Conservation (phyloP, 2,113 vertebrate genomes). For the Catharus minimus region DNA sequence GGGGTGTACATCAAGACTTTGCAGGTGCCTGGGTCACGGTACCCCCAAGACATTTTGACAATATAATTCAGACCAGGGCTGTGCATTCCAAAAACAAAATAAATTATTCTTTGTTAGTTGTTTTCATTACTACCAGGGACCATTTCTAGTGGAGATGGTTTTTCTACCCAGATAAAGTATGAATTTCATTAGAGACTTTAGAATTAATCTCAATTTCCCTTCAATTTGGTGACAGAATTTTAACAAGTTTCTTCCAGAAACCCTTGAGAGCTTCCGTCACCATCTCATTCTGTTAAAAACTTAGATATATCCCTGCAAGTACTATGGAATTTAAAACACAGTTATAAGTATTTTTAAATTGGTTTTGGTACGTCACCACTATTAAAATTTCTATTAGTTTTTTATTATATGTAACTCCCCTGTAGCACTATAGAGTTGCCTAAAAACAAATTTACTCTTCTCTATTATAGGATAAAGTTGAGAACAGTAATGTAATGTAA, state of each 20-base stretch:
- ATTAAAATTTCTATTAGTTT: constrained; percentile 46
- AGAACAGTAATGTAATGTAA: background rate
- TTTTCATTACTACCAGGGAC: background rate
- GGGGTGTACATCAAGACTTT: background rate
- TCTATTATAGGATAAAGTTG: background rate
- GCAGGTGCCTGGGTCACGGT: background rate
- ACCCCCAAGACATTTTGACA: background rate
- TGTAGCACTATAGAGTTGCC: background rate
- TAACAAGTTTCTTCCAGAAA: constrained; percentile 49
- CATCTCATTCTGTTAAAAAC: constrained; percentile 11
- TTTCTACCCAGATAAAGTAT: background rate
- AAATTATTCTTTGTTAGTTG: constrained; percentile 13
- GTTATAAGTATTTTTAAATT: constrained; percentile 32
- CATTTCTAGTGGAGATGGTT: background rate
- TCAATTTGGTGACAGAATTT: constrained; percentile 49
- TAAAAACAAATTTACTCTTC: constrained; percentile 21
- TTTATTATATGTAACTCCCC: constrained; percentile 30
- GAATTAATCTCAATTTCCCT: constrained; percentile 44
- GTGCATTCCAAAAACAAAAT: constrained; percentile 13
- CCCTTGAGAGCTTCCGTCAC: constrained; percentile 1
- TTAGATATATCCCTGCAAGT: background rate
- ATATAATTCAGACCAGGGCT: background rate
- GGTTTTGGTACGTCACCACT: background rate
- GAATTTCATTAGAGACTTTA: constrained; percentile 16
- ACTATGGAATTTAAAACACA: constrained; percentile 34